These are phyloP conservation scores for Tuta absoluta DNA, from an alignment of 2,888 invertebrate genomes.

Conservation along the genomic window DNA sequence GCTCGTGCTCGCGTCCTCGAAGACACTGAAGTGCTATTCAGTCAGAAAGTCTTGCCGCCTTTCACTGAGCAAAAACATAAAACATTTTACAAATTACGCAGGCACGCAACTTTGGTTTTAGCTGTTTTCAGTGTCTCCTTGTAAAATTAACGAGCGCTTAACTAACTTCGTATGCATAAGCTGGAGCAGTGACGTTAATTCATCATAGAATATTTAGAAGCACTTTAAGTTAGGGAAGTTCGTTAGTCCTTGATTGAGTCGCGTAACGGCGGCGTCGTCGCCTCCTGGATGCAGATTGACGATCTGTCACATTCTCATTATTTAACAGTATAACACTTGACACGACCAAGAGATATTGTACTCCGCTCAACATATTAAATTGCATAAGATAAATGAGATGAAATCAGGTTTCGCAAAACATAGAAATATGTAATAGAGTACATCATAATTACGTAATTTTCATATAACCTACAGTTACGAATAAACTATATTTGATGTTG, in stretches of 20 bases:
- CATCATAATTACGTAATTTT: no score
- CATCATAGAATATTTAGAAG: slow-evolving; percentile 73
- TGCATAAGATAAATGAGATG: slow-evolving; percentile 9
- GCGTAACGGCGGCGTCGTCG: slow-evolving; percentile 36
- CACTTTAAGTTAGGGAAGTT: slow-evolving; percentile 76
- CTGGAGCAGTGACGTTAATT: slow-evolving; percentile 63
- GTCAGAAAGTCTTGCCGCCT: slow-evolving; percentile 33
- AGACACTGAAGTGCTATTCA: slow-evolving; percentile 42
- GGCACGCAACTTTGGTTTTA: slow-evolving; percentile 21
- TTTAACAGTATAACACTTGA: neutral
- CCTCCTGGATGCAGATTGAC: slow-evolving; percentile 24
- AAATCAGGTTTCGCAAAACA: neutral
- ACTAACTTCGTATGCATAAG: slow-evolving; percentile 48
- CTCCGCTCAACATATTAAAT: neutral
- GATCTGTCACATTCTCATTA: slow-evolving; percentile 12
- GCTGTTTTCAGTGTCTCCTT: slow-evolving; percentile 17
- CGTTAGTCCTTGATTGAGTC: slow-evolving; percentile 72
- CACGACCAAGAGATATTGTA: neutral
- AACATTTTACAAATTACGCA: slow-evolving; percentile 31
- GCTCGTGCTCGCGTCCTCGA: slow-evolving; percentile 52
- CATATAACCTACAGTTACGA: no score
- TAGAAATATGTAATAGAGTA: neutral
- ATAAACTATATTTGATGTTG: no score
- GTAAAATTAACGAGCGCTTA: slow-evolving; percentile 37
- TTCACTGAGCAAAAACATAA: slow-evolving; percentile 31